Conservation (phyloP, 2,113 vertebrate species). For the Toxotes jaculatrix region DNA sequence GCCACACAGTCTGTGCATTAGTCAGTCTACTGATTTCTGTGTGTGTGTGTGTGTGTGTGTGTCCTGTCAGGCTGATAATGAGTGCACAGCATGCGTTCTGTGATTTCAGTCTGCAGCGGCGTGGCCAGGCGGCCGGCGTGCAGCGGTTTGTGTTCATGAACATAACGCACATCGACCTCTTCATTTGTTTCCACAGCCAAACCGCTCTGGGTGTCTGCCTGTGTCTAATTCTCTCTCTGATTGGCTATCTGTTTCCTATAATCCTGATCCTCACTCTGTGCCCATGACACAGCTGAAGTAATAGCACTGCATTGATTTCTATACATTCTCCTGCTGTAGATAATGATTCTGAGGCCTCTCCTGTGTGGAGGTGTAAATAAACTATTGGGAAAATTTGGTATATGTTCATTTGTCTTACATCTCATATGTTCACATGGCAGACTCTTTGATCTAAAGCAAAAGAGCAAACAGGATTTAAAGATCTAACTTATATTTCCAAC, state of each 20-base stretch:
- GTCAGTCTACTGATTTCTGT: too few species aligned
- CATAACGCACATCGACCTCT: constrained; percentile 64
- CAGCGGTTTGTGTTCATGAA: constrained; percentile 65
- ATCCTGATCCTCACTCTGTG: constrained; percentile 52
- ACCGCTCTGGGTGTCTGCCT: constrained; percentile 50
- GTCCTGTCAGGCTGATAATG: constrained; percentile 45
- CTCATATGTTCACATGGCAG: not conserved
- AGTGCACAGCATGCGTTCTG: constrained; percentile 25
- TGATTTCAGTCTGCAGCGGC: constrained; percentile 29
- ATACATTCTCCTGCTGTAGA: constrained; percentile 20
- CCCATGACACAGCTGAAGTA: constrained; percentile 34
- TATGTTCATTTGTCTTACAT: constrained; percentile 5
- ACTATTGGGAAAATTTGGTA: not conserved
- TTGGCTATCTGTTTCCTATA: constrained; percentile 73
- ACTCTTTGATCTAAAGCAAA: not conserved
- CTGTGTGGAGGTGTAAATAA: not conserved
- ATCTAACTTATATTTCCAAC: not conserved
- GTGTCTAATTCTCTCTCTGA: constrained; percentile 59
- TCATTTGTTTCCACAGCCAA: constrained; percentile 54
- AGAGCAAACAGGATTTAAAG: not conserved
- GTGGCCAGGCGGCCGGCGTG: constrained; percentile 1
- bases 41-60: not conserved
- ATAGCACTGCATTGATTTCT: constrained; percentile 62
- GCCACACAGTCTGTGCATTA: too few species aligned
- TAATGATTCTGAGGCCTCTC: constrained; percentile 28